These are phyloP conservation scores for Heteractis magnifica DNA, from an alignment of 92 coral and sea anemone genomes.

Conservation along the genomic window DNA sequence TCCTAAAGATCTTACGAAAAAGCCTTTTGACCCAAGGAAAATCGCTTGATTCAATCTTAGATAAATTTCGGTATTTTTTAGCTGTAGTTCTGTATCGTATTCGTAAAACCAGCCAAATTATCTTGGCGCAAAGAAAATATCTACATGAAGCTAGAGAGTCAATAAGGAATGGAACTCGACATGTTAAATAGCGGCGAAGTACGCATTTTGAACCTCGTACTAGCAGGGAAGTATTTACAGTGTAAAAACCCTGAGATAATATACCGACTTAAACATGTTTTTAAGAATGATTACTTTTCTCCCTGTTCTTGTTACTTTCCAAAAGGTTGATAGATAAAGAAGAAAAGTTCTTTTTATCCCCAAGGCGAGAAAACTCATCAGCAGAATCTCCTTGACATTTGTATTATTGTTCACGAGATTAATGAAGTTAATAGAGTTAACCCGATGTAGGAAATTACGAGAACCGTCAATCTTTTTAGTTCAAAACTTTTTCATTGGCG, in stretches of 20 bases:
- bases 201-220: no score
- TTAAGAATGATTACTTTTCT: not conserved
- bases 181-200: no score
- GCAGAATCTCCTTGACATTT: not conserved
- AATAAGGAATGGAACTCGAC: no score
- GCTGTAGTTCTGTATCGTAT: not conserved
- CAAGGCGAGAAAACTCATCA: not conserved
- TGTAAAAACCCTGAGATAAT: not conserved
- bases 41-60: not conserved
- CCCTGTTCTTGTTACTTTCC: not conserved
- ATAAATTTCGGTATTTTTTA: not conserved
- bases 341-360: not conserved
- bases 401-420: not conserved
- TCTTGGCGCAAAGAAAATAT: not conserved
- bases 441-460: not conserved
- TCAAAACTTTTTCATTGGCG: not conserved
- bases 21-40: not conserved
- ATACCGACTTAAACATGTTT: not conserved
- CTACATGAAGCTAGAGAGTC: not conserved
- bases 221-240: not conserved
- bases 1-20: not conserved
- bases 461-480: not conserved
- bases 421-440: not conserved
- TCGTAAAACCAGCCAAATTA: not conserved
- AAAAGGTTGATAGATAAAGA: not conserved